Conservation (phyloP, 2,797 vertebrate species). For the Neopelma chrysocephalum region DNA sequence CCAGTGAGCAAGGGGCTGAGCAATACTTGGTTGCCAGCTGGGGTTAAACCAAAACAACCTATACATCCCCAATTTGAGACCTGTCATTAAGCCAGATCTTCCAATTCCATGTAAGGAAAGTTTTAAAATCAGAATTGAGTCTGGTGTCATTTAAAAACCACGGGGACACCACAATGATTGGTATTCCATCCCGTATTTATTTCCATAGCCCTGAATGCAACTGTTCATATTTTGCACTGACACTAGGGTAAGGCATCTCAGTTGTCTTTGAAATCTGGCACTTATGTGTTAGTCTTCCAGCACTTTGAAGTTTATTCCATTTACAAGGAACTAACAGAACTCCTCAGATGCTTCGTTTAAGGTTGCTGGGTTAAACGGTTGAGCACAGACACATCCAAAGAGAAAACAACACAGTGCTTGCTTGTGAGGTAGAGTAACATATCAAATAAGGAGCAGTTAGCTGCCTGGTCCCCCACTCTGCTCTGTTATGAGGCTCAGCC, state of each 20-base stretch:
- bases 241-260: background rate
- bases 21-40: too few relatives aligned
- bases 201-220: background rate
- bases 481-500: background rate
- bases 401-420: background rate
- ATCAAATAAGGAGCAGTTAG: background rate
- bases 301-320: background rate
- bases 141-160: background rate
- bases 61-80: background rate
- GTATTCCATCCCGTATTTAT: background rate
- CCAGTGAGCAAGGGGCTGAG: background rate
- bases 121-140: background rate
- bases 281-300: background rate
- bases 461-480: background rate
- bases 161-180: background rate
- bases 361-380: background rate
- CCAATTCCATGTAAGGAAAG: background rate
- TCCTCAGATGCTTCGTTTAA: background rate
- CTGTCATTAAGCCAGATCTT: background rate
- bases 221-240: background rate
- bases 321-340: background rate
- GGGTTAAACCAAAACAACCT: background rate
- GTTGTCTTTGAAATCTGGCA: background rate
- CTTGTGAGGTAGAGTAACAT: background rate
- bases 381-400: background rate